Percentiles rank a stretch among this genome's conserved stretches.
phyloP scores from a whole-genome alignment of 2,888 invertebrate species.

The Euphydryas editha region DNA sequence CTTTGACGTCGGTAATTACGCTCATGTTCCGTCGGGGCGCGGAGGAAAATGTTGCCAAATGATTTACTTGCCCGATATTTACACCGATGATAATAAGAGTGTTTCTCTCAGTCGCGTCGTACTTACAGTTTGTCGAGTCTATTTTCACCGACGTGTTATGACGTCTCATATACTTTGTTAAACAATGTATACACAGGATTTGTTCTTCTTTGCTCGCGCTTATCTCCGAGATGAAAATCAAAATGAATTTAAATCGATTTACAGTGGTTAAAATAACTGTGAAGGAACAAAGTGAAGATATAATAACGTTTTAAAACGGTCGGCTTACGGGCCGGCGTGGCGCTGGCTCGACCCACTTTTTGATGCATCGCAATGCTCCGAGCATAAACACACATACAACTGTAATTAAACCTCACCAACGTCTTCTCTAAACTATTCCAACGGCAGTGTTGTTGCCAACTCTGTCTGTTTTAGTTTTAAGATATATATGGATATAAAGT shows the following conservation, averaged over 20 bases:
- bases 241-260: constrained; percentile 19
- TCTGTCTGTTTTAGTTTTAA: constrained; percentile 22
- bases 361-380: constrained; percentile 35
- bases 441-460: constrained; percentile 27
- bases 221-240: constrained; percentile 24
- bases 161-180: constrained; percentile 24
- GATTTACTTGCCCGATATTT: constrained; percentile 52
- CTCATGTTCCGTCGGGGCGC: constrained; percentile 53
- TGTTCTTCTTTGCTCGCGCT: constrained; percentile 29
- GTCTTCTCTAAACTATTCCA: constrained; percentile 38
- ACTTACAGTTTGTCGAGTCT: constrained; percentile 37
- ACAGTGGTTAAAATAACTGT: constrained; percentile 31
- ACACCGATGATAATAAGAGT: constrained; percentile 45
- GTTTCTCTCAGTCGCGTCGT: constrained; percentile 35
- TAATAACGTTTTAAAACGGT: constrained; percentile 58
- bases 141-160: constrained; percentile 30
- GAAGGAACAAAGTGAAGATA: constrained; percentile 49
- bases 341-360: constrained; percentile 66
- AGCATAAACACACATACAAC: constrained; percentile 33
- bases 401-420: constrained; percentile 39
- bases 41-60: constrained; percentile 64
- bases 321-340: constrained; percentile 55
- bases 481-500: constrained; percentile 9
- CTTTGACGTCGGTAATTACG: constrained; percentile 60
- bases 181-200: constrained; percentile 28